phyloP scores from a whole-genome alignment of 1,140 invertebrate genomes.

The Drosophila teissieri region DNA sequence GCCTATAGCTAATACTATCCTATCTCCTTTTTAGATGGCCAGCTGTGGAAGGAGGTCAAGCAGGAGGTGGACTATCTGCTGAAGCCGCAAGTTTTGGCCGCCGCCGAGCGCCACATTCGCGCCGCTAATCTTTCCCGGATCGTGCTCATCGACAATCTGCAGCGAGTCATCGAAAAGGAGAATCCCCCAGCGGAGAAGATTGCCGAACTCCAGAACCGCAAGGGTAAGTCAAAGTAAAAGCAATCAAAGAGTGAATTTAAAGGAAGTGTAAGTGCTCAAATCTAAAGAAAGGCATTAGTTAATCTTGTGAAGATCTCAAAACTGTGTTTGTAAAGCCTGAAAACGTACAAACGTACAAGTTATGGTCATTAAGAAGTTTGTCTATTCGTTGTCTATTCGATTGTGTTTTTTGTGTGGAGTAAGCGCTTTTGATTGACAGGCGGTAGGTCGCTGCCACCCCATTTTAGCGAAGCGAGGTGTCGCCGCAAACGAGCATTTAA shows the following conservation, averaged over 20 bases:
- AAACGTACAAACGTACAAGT: too few relatives aligned
- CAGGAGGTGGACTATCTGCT: slow-evolving; percentile 89
- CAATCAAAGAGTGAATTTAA: too few relatives aligned
- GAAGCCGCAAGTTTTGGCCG: slow-evolving; percentile 86
- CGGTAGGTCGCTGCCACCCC: slow-evolving; percentile 11
- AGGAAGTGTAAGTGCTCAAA: not conserved
- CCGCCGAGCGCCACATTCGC: slow-evolving; percentile 85
- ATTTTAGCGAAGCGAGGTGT: slow-evolving; percentile 45
- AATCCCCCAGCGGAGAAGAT: slow-evolving; percentile 89
- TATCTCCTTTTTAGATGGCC: slow-evolving; percentile 86
- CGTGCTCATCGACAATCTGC: slow-evolving; percentile 90
- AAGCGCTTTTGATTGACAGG: slow-evolving; percentile 19
- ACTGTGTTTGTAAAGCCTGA: too few relatives aligned
- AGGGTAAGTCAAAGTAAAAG: slow-evolving; percentile 86
- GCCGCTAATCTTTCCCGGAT: slow-evolving; percentile 87
- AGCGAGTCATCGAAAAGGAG: slow-evolving; percentile 91
- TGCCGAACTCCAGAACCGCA: slow-evolving; percentile 88
- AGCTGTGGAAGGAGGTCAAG: slow-evolving; percentile 89
- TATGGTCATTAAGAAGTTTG: not conserved
- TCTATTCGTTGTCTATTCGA: not conserved
- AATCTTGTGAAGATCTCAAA: too few relatives aligned
- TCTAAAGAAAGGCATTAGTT: too few relatives aligned
- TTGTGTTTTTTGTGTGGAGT: slow-evolving; percentile 85
- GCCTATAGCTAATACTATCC: not conserved
- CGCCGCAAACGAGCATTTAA: slow-evolving; percentile 77